Evolutionary conservation across 2,888 invertebrate genomes (phyloP).

Genomic region (Beris morrisii): DNA sequence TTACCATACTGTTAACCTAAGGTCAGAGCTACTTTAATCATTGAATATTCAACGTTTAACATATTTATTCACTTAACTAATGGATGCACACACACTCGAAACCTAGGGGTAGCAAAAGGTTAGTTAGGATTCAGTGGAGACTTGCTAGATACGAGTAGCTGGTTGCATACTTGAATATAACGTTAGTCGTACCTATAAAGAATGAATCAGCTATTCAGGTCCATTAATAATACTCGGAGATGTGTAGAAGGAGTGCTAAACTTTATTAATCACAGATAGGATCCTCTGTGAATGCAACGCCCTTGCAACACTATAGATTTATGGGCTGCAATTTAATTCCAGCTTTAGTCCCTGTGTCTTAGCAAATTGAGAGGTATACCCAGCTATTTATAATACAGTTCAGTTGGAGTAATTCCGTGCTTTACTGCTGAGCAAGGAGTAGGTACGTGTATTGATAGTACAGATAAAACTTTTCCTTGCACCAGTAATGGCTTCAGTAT

Average conservation of each 20-base stretch:
- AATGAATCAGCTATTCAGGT: constrained; percentile 23
- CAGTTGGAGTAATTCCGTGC: too few relatives aligned
- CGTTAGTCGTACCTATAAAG: constrained; percentile 4
- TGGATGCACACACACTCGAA: constrained; percentile 13
- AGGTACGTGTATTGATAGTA: too few relatives aligned
- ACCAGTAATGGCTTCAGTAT: too few relatives aligned
- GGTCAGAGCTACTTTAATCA: constrained; percentile 5
- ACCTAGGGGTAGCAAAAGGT: not conserved
- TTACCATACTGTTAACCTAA: not conserved
- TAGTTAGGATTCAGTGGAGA: too few relatives aligned
- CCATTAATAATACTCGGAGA: constrained; percentile 26
- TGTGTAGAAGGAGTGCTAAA: constrained; percentile 5
- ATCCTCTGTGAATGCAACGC: constrained; percentile 16
- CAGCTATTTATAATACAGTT: too few relatives aligned
- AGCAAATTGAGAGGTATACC: too few relatives aligned
- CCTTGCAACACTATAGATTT: constrained; percentile 21
- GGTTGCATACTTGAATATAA: not conserved
- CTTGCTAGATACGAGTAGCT: too few relatives aligned
- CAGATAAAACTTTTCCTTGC: too few relatives aligned
- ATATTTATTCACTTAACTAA: constrained; percentile 30
- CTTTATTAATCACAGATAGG: constrained; percentile 29
- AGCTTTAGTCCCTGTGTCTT: not conserved
- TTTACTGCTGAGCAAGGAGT: not conserved
- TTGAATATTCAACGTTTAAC: constrained; percentile 26
- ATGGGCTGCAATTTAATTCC: constrained; percentile 28